Base-by-base conservation (phyloP, 2,113 vertebrate species). In the Bos javanicus region DNA sequence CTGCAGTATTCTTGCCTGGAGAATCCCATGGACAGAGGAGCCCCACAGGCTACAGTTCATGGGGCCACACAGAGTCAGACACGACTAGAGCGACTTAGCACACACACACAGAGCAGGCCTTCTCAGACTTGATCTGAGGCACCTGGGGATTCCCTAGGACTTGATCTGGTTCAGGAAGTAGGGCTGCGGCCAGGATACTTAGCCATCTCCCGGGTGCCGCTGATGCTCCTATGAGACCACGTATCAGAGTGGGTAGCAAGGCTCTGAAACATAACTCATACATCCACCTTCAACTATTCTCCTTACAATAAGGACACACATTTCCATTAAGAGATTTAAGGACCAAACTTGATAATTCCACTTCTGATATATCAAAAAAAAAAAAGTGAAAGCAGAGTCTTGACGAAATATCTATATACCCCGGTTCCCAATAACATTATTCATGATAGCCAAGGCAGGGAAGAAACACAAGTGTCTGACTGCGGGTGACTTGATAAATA, bases 131-230 rank as follows among this genome's bases (percentile, higher is more conserved):
- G 11, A 48, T 33, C 2, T 14, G 39, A 56, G 30, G 50, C 48
- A 5, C 59, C 23, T 84, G n/a, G 16, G 19, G n/a, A 15, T 39
- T 78, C 28, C n/a, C 4, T 28, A 5, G 9, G 67, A 46, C 39
- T 12, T 13, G 1, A 1, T 1, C 36, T 43, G 52, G 4, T 7
- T 59, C 2, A 1, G 14, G 46, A 17, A 15, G 9, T 2, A 23
- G 26, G 21, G 25, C 57, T 28, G 43, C 0, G 36, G 26, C 59
- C 46, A 43, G 59, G 19, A 39, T 7, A 1, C 64, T 60, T 9
- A 5, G 39, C 7, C 4, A 7, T 3, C 12, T 43, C 4, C 50
- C 56, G 60, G 23, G 13, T 10, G 54, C 43, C 43, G 15, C 1
- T 33, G 5, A 17, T 78, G 12, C 17, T 14, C 16, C 46, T 94